A percentile compares a stretch with the other conserved stretches of the same genome.
These are phyloP conservation scores for Pangasius mekongensis DNA, from an alignment of 2,797 vertebrate genomes.

Conservation along the genomic window DNA sequence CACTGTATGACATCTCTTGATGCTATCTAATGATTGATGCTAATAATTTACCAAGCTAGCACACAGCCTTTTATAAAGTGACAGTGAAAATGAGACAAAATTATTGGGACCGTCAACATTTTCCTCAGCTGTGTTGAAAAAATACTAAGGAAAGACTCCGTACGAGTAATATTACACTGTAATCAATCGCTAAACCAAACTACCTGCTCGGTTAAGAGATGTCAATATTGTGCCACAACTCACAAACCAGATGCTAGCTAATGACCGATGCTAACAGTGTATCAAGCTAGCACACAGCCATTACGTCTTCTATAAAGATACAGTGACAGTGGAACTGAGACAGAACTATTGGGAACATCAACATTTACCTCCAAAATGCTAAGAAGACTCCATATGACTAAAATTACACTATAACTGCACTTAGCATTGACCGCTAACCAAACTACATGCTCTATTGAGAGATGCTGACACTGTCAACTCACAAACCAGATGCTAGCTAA, in stretches of 20 bases:
- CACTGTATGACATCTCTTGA: background rate
- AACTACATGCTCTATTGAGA: background rate
- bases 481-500: background rate
- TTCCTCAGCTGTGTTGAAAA: background rate
- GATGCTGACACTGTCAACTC: background rate
- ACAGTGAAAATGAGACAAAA: background rate
- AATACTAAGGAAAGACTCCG: background rate
- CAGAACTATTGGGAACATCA: background rate
- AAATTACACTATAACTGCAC: background rate
- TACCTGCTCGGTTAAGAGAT: background rate
- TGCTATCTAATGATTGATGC: background rate
- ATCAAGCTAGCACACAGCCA: background rate
- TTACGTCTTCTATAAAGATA: too few species aligned
- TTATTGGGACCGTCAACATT: background rate
- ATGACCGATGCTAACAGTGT: background rate
- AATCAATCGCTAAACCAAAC: background rate
- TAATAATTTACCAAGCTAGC: background rate
- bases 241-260: background rate
- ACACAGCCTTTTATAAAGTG: background rate
- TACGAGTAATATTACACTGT: background rate
- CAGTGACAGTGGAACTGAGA: background rate
- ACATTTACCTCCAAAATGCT: too few species aligned
- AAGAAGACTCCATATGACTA: background rate
- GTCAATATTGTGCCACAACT: background rate
- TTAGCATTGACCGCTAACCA: background rate